Percentiles rank a stretch among this genome's conserved stretches.
Conservation (phyloP, 1,140 invertebrate genomes). For the Eumaeus atala region DNA sequence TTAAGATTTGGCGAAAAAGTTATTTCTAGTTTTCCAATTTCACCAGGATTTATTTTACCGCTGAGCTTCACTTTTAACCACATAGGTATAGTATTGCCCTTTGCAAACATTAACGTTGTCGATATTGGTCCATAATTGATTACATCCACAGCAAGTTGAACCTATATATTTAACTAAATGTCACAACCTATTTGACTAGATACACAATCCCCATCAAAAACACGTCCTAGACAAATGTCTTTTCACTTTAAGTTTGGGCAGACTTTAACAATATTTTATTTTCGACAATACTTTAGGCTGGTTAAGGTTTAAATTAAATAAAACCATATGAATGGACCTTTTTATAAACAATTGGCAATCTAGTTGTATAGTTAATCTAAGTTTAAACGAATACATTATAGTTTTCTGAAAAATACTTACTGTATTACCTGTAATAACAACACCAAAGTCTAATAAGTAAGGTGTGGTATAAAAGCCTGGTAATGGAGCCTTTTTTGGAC, state of each 20-base stretch:
- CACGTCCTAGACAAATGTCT: too few species aligned
- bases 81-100: slow-evolving; percentile 37
- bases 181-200: neutral
- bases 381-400: neutral
- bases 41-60: slow-evolving; percentile 52
- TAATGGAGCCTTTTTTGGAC: slow-evolving; percentile 42
- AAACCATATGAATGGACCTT: too few species aligned
- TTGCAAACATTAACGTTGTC: slow-evolving; percentile 50
- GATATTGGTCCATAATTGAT: slow-evolving; percentile 59
- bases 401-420: slow-evolving; percentile 31
- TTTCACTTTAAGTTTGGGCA: too few species aligned
- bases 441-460: slow-evolving; percentile 59
- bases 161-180: slow-evolving; percentile 28
- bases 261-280: too few species aligned
- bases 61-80: slow-evolving; percentile 53
- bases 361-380: too few species aligned
- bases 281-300: too few species aligned
- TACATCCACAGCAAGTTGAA: slow-evolving; percentile 51
- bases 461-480: slow-evolving; percentile 49
- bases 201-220: too few species aligned
- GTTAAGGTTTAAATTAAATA: too few species aligned
- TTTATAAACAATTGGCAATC: too few species aligned
- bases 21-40: slow-evolving; percentile 51
- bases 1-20: slow-evolving; percentile 44
- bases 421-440: slow-evolving; percentile 55